Evolutionary conservation across 2,113 vertebrate genomes (phyloP).

Genomic region (Lepus europaeus): DNA sequence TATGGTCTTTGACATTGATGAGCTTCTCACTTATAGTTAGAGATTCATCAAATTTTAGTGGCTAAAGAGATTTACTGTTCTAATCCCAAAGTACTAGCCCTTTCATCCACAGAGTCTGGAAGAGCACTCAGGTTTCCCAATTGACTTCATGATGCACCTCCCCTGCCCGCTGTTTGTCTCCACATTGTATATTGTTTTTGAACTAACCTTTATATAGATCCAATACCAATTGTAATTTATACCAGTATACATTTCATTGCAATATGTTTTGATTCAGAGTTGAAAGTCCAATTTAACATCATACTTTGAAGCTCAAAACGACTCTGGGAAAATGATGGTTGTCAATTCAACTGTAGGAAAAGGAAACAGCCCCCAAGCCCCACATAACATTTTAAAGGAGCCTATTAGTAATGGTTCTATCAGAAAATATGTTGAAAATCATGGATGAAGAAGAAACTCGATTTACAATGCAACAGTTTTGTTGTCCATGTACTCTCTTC

Average conservation of each 20-base stretch:
- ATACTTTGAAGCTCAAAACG: neutral
- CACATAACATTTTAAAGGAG: neutral
- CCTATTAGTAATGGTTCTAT: neutral
- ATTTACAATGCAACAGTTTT: slow-evolving; percentile 14
- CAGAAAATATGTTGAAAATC: slow-evolving; percentile 45
- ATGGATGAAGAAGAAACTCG: slow-evolving; percentile 16
- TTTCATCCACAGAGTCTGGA: neutral
- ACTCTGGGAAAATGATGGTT: neutral
- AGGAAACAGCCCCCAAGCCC: neutral
- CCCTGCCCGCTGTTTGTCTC: neutral
- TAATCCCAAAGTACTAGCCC: neutral
- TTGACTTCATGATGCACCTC: neutral
- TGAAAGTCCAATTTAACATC: neutral
- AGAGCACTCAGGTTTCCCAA: neutral
- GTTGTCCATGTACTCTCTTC: neutral
- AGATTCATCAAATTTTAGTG: slow-evolving; percentile 13
- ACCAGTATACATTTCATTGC: neutral
- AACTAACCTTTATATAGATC: neutral
- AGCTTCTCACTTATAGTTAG: neutral
- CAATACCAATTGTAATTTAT: neutral
- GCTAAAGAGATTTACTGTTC: neutral
- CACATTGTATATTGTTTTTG: neutral
- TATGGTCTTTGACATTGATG: neutral
- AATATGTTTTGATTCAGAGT: neutral
- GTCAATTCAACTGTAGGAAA: neutral